Percentiles rank a stretch among this genome's conserved stretches.
Evolutionary conservation across 2,888 invertebrate species (phyloP).

Genomic region (Caenorhabditis panamensis): DNA sequence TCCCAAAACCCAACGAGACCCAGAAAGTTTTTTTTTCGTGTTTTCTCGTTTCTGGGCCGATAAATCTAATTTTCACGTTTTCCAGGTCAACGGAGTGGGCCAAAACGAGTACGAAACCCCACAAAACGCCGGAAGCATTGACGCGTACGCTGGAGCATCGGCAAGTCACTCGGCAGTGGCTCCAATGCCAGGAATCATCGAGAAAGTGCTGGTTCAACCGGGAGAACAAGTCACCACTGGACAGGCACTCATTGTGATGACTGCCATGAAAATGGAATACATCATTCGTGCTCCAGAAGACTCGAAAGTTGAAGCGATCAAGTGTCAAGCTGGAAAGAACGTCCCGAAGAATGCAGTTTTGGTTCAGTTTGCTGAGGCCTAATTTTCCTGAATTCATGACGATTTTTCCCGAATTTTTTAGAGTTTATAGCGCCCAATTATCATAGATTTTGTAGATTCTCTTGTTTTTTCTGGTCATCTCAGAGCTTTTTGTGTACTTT

Average conservation of each 20-base stretch:
- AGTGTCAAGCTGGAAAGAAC: constrained; percentile 75
- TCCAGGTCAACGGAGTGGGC: constrained; percentile 69
- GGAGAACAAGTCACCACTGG: constrained; percentile 87
- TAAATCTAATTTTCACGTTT: no score
- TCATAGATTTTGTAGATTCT: not conserved
- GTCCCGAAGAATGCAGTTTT: constrained; percentile 77
- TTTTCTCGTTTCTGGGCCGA: no score
- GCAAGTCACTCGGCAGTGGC: constrained; percentile 83
- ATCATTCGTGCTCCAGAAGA: constrained; percentile 85
- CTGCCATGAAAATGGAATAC: constrained; percentile 99
- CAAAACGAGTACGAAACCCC: constrained; percentile 65
- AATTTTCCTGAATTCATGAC: no score
- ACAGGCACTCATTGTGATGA: constrained; percentile 92
- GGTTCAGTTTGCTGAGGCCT: constrained; percentile 67
- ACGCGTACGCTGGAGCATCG: constrained; percentile 53
- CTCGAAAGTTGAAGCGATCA: constrained; percentile 70
- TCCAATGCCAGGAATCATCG: constrained; percentile 96
- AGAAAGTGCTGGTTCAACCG: constrained; percentile 89
- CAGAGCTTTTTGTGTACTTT: not conserved
- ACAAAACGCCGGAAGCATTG: constrained; percentile 30
- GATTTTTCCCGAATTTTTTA: not conserved
- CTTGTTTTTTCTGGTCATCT: not conserved
- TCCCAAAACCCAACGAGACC: no score
- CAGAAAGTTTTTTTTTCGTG: no score
- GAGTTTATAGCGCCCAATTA: not conserved